Evolutionary conservation across 2,113 vertebrate species (phyloP).

Genomic region (Bubo bubo): DNA sequence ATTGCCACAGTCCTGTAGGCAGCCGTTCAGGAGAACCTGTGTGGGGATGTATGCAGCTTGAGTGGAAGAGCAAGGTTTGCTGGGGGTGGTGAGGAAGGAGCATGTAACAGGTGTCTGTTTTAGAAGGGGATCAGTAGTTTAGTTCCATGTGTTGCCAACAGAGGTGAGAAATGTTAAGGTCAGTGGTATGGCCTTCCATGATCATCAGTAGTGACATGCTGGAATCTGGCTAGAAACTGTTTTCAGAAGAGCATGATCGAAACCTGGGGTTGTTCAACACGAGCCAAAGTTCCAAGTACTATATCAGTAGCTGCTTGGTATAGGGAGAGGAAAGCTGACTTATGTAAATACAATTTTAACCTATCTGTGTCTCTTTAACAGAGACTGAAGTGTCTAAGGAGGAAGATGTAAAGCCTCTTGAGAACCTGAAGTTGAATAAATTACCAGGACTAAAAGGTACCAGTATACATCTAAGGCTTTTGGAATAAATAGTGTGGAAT

Average conservation of each 20-base stretch:
- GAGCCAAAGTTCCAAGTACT: background rate
- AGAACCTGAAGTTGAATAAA: background rate
- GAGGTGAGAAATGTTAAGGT: background rate
- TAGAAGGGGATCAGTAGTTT: background rate
- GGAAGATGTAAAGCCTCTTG: background rate
- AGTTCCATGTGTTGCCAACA: accelerated
- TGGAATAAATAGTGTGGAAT: background rate
- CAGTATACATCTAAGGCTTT: background rate
- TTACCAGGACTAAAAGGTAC: background rate
- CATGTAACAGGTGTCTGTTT: background rate
- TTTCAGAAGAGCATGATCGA: background rate
- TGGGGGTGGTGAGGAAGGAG: background rate
- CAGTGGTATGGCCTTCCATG: background rate
- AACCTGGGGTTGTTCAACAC: background rate
- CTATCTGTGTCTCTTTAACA: background rate
- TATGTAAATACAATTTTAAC: background rate
- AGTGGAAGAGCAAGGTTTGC: background rate
- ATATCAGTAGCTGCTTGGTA: background rate
- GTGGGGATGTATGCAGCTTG: background rate
- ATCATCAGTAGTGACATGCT: background rate
- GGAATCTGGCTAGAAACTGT: background rate
- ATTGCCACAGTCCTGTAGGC: background rate
- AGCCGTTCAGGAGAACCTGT: background rate
- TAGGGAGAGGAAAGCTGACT: background rate
- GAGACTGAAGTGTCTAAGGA: background rate